Evolutionary conservation across 2,797 vertebrate genomes (phyloP).

Genomic region (Tenualosa ilisha): DNA sequence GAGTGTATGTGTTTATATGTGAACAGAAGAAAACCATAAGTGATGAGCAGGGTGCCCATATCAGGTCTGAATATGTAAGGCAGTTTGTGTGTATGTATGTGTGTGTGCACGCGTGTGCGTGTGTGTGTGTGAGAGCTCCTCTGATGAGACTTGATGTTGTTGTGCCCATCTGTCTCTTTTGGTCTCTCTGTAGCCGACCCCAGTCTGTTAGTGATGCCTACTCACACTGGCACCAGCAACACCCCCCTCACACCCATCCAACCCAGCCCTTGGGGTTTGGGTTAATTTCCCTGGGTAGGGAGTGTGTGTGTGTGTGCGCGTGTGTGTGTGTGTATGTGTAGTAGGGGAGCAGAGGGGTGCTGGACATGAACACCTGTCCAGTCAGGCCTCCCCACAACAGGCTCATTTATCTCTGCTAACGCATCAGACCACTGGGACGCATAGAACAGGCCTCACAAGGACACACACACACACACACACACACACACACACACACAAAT

Average conservation of each 20-base stretch:
- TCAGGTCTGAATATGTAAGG: not conserved
- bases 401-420: not conserved
- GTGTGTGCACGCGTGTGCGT: not conserved
- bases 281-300: conserved; percentile 2
- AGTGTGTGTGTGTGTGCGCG: not conserved
- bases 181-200: not conserved
- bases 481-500: not conserved
- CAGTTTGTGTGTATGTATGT: not conserved
- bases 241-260: not conserved
- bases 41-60: not conserved
- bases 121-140: not conserved
- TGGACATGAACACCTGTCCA: not conserved
- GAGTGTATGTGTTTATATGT: not conserved
- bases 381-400: not conserved
- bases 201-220: not conserved
- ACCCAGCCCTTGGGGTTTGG: not conserved
- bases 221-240: not conserved
- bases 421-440: not conserved
- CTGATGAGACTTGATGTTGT: not conserved
- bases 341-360: not conserved
- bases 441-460: not conserved
- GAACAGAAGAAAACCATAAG: not conserved
- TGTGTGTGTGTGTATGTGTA: not conserved
- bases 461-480: not conserved
- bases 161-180: not conserved